Evolutionary conservation across 2,888 invertebrate species (phyloP), one percentile per base, ranked within the genome.

Genomic region (Sericinus montela): DNA sequence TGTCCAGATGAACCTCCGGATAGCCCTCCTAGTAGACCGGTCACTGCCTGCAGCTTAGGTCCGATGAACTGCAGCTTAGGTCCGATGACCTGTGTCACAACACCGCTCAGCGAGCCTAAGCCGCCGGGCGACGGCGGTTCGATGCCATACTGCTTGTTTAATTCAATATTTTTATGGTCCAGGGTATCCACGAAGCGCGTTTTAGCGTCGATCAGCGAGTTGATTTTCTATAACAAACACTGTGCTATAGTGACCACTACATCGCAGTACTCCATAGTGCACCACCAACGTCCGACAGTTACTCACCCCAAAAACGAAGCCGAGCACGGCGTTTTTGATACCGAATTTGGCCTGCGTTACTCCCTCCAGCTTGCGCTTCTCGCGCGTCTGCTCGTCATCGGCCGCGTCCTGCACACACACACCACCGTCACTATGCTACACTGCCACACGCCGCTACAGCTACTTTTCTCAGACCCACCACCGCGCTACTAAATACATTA

Each of bases 251-350:
- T 42, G 11, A 11, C 8, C 11, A 19, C 11, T 13, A 9, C 25
- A 15, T 4, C 25, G 14, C 15, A 0, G 6, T 11, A 2, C 25
- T 7, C 23, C 5, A n/a, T n/a, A n/a, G 19, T 19, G 5, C 19
- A 19, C 3, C 19, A 10, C 8, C 25, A 1, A 25, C 36, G 7
- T n/a, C 1, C 1, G 36, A 9, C 36, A 3, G 1, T 32, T 61
- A 85, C 87, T 94, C 92, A 95, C 95, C 83, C 95, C 94, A 75
- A 95, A 95, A 30, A 95, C 94, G 79, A 95, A 94, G 75, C 94
- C 94, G 68, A 95, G 90, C 57, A 95, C 90, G 43, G 94, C 95
- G 79, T 94, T 95, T 79, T 94, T 94, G 66, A 94, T 91, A 66
- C 94, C 94, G 67, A 93, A 93, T 70, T 91, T 91, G 61, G 90